Evolutionary conservation across 2,888 invertebrate species (phyloP).

Genomic region (Meloe dianella): DNA sequence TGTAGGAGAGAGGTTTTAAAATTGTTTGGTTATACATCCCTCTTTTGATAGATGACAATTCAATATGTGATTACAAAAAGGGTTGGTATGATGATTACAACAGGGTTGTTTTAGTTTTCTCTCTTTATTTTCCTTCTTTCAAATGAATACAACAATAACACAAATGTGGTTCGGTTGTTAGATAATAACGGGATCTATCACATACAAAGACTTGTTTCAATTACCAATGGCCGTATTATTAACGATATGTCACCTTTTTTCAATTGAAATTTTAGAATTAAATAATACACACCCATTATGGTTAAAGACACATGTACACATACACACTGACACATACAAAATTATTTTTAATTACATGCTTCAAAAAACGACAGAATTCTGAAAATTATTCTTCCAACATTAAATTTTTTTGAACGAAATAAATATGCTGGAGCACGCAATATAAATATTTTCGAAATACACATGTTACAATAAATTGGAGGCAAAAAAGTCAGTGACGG

Average conservation of each 20-base stretch:
- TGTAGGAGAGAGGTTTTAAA: constrained; percentile 49
- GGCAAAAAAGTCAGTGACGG: background rate
- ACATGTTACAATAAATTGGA: background rate
- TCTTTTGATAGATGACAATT: constrained; percentile 54
- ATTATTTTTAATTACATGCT: background rate
- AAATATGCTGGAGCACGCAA: background rate
- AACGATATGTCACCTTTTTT: constrained; percentile 49
- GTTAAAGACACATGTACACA: no score
- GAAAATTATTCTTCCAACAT: background rate
- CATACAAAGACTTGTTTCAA: constrained; percentile 53
- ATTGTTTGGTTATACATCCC: constrained; percentile 52
- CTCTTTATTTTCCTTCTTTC: background rate
- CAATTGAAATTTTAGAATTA: constrained; percentile 20
- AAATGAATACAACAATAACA: background rate
- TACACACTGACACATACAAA: background rate
- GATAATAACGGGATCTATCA: background rate
- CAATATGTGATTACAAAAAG: constrained; percentile 56
- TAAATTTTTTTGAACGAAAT: background rate
- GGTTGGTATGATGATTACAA: constrained; percentile 52
- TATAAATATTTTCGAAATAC: background rate
- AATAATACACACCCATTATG: no score
- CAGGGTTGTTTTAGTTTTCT: constrained; percentile 37
- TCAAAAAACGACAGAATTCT: background rate
- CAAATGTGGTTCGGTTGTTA: constrained; percentile 1
- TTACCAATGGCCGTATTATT: constrained; percentile 53